Evolutionary conservation across 2,797 vertebrate genomes (phyloP), one percentile per base, ranked within the genome.

Genomic region (Brachyalestes nurse): DNA sequence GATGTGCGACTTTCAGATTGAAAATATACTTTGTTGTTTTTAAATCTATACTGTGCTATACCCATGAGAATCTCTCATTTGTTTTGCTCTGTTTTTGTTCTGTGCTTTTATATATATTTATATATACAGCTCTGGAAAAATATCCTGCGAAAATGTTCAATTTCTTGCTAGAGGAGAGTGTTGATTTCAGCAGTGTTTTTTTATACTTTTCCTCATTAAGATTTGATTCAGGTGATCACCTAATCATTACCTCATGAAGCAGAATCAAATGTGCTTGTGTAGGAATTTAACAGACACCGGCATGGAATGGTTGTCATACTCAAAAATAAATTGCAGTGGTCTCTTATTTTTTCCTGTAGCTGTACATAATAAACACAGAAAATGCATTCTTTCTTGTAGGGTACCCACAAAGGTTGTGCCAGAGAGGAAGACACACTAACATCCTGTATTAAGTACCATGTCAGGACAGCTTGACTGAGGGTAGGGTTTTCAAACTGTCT

Each of bases 341-440:
- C 34, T 34, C 34, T 34, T 34, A 34, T 4, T 34, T 34, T 34
- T 34, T 34, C 2, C 34, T 34, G 34, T 58, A 7, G n/a, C n/a
- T 21, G 0, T 4, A 58, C 2, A 6, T 4, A 58, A 21, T 58
- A 21, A n/a, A 7, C 57, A 21, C 57, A 21, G n/a, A 58, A 55
- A 1, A n/a, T 40, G 42, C 47, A 19, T 70, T 47, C 10, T 2
- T 19, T 47, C 8, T 25, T 61, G 13, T 34, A 38, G 66, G 25
- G 40, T 72, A 60, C 64, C 47, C 79, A 75, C 77, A 83, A 75
- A 61, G 45, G 62, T 78, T 70, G 64, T 81, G 53, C 57, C 51
- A 82, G 79, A 88, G 75, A 85, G 82, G 84, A 88, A 86, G 82
- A 82, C 62, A 77, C n/a, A 72, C 62, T 80, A 21, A 78, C 73